Evolutionary conservation across 2,888 invertebrate genomes (phyloP).

Genomic region (Sisyra nigra): DNA sequence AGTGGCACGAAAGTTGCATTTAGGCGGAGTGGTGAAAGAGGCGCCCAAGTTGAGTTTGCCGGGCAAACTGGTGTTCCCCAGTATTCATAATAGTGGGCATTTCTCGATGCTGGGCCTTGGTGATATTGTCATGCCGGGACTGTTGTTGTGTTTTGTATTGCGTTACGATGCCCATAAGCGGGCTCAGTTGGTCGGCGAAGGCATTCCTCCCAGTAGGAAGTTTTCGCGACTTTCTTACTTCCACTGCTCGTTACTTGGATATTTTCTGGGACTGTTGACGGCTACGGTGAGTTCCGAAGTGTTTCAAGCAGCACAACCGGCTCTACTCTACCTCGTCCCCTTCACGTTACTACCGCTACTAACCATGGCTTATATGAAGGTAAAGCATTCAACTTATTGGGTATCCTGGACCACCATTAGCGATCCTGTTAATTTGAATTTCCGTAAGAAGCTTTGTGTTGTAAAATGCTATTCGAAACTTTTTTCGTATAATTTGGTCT

Average conservation of each 20-base stretch:
- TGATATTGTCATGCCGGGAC: slow-evolving; percentile 89
- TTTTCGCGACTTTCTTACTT: slow-evolving; percentile 74
- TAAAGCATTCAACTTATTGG: slow-evolving; percentile 25
- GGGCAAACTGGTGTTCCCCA: slow-evolving; percentile 93
- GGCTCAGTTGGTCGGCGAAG: slow-evolving; percentile 48
- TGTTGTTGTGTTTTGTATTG: slow-evolving; percentile 87
- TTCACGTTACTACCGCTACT: slow-evolving; percentile 91
- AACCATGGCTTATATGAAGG: slow-evolving; percentile 96
- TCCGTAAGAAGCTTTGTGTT: no score
- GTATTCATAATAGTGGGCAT: slow-evolving; percentile 89
- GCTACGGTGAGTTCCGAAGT: slow-evolving; percentile 96
- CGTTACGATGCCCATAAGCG: slow-evolving; percentile 97
- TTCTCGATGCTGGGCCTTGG: slow-evolving; percentile 90
- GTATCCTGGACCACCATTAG: no score
- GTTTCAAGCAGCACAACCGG: slow-evolving; percentile 96
- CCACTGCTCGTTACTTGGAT: slow-evolving; percentile 93
- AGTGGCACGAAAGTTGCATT: slow-evolving; percentile 81
- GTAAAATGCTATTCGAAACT: no score
- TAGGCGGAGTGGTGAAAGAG: slow-evolving; percentile 79
- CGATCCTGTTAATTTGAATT: no score
- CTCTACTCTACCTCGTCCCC: slow-evolving; percentile 90
- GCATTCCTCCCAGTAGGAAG: neutral
- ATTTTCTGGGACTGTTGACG: slow-evolving; percentile 90
- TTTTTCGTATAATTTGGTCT: no score
- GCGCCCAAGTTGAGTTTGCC: slow-evolving; percentile 92